These are phyloP conservation scores for Manis crassicaudata DNA, from an alignment of 2,797 vertebrate genomes.

Conservation along the genomic window DNA sequence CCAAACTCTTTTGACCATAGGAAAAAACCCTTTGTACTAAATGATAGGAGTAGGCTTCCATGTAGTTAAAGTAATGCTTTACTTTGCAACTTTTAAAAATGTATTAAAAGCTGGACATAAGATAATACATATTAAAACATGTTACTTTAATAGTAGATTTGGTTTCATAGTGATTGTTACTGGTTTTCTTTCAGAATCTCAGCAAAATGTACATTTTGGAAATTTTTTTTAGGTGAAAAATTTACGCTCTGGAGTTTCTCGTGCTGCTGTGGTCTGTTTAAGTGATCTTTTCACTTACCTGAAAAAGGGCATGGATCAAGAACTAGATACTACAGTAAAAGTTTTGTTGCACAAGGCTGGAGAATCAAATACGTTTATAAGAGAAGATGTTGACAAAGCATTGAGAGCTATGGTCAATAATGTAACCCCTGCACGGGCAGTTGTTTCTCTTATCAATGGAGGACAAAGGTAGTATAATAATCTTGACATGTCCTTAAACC, in stretches of 20 bases:
- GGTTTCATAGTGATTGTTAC: slow-evolving; percentile 43
- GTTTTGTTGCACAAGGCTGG: slow-evolving; percentile 94
- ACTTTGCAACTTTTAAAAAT: slow-evolving; percentile 20
- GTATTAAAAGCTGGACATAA: slow-evolving; percentile 31
- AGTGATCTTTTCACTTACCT: slow-evolving; percentile 93
- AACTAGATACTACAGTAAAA: slow-evolving; percentile 93
- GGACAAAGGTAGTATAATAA: slow-evolving; percentile 91
- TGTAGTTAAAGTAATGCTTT: slow-evolving; percentile 26
- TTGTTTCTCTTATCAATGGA: slow-evolving; percentile 91
- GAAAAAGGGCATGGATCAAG: slow-evolving; percentile 96
- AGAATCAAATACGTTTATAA: slow-evolving; percentile 95
- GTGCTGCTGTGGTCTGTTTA: slow-evolving; percentile 93
- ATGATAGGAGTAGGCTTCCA: neutral
- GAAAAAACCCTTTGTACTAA: neutral
- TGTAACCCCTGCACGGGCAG: slow-evolving; percentile 93
- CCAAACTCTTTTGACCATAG: slow-evolving; percentile 34
- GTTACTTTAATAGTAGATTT: slow-evolving; percentile 28
- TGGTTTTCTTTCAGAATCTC: slow-evolving; percentile 54
- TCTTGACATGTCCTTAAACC: slow-evolving; percentile 59
- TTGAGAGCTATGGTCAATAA: slow-evolving; percentile 94
- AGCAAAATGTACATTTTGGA: slow-evolving; percentile 56
- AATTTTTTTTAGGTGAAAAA: slow-evolving; percentile 93
- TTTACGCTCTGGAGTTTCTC: slow-evolving; percentile 95
- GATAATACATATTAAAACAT: neutral
- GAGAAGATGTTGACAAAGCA: slow-evolving; percentile 94